These are phyloP conservation scores for Thumatha senex DNA, from an alignment of 2,888 invertebrate species.

Conservation along the genomic window DNA sequence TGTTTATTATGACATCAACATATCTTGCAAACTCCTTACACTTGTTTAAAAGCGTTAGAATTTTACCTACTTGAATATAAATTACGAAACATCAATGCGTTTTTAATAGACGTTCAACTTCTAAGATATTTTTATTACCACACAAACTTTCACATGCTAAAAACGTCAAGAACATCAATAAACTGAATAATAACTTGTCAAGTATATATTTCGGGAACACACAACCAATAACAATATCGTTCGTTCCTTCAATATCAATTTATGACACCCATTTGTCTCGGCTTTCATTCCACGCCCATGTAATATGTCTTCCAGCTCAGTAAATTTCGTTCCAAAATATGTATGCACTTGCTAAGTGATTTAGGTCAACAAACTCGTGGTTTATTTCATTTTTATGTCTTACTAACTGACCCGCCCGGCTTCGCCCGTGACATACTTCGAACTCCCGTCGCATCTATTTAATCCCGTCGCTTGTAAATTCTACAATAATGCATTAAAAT, in stretches of 20 bases:
- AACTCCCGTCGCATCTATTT: too few species aligned
- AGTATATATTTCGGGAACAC: conserved; percentile 23
- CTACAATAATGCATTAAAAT: too few species aligned
- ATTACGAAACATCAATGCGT: too few species aligned
- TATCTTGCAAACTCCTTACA: too few species aligned
- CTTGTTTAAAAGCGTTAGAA: too few species aligned
- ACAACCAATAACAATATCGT: conserved; percentile 19
- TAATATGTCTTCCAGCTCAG: conserved; percentile 11
- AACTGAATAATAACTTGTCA: conserved; percentile 27
- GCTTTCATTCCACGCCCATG: conserved; percentile 9
- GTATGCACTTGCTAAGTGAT: conserved; percentile 3
- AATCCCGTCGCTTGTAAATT: too few species aligned
- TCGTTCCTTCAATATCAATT: conserved; percentile 36
- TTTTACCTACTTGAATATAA: too few species aligned
- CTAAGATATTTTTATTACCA: too few species aligned
- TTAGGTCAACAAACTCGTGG: not conserved
- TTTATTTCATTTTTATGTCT: not conserved
- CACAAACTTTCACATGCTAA: conserved; percentile 19
- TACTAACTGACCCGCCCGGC: too few species aligned
- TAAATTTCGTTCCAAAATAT: conserved; percentile 2
- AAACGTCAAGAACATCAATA: conserved; percentile 26
- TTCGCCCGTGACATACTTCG: too few species aligned
- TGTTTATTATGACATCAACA: too few species aligned
- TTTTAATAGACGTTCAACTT: too few species aligned
- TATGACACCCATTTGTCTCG: conserved; percentile 23